Evolutionary conservation across 2,888 invertebrate species (phyloP), one percentile per base, ranked within the genome.

Genomic region (Drosophila peninsularis): DNA sequence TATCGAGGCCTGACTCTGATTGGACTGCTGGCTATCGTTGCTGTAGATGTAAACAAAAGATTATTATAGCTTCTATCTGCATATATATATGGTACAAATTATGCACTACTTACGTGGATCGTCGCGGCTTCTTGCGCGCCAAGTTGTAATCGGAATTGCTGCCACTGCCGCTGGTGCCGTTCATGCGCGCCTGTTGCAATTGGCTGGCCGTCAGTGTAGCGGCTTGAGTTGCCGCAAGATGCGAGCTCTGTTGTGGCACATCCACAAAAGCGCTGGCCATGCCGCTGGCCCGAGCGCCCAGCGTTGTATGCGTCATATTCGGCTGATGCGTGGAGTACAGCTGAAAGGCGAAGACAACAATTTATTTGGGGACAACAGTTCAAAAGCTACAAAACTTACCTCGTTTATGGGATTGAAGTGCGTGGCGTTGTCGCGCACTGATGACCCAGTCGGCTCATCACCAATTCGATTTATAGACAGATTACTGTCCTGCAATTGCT

Each of bases 111-210:
- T 93, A 97, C 97, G 93, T 93, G 96, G 95, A 98, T 90, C 98
- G 98, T 67, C 98, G 94, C 0, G 98, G 97, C 90, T 98, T 98
- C 92, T 98, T 98, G 65, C 98, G 94, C 0, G 98, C 97, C 7
- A 95, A 94, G 52, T 93, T 92, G 60, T 93, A 92, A 62, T 70
- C 52, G 1, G 66, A 47, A 14, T 37, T 66, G 32, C 55, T 65
- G 49, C 61, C 54, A 19, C 61, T 56, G 7, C 72, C 58, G 42
- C 73, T 37, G 6, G 80, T 92, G 37, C 93, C 91, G 76, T 93
- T 92, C 65, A 91, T 70, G 14, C 90, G 89, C 34, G 81, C 62
- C 44, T 81, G 69, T 11, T 71, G 87, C 56, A 78, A 10, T 24
- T 72, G 77, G 9, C 55, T 60, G 5, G 71, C 50, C 7, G 69